Conservation (phyloP, 2,888 invertebrate genomes). For the Rosalia funebris region DNA sequence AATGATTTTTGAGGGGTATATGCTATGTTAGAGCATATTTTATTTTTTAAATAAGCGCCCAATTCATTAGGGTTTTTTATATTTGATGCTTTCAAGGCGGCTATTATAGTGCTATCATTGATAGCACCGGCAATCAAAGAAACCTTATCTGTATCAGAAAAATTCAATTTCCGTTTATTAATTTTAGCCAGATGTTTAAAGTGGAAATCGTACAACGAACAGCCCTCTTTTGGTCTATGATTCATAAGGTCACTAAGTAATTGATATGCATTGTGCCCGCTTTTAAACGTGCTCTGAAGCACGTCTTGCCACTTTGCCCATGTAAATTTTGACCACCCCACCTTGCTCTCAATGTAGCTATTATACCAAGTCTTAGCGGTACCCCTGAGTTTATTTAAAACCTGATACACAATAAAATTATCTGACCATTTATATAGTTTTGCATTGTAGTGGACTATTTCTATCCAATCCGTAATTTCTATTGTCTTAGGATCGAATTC, state of each 20-base stretch:
- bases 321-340: slow-evolving; percentile 1
- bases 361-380: slow-evolving; percentile 5
- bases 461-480: too few relatives aligned
- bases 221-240: not conserved
- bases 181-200: not conserved
- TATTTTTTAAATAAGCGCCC: not conserved
- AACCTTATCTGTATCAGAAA: not conserved
- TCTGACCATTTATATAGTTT: too few relatives aligned
- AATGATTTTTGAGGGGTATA: too few relatives aligned
- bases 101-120: not conserved
- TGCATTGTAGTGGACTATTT: too few relatives aligned
- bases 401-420: not conserved
- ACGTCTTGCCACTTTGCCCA: not conserved
- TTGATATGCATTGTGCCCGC: not conserved
- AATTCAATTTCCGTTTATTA: not conserved
- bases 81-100: not conserved
- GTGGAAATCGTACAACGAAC: slow-evolving; percentile 1
- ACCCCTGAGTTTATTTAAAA: not conserved
- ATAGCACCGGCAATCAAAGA: not conserved
- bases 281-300: not conserved
- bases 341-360: not conserved
- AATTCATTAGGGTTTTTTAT: too few relatives aligned
- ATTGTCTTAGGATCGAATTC: too few relatives aligned
- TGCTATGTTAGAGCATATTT: too few relatives aligned
- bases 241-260: not conserved